Evolutionary conservation across 1,140 invertebrate species (phyloP).

Genomic region (Aradophagus sp.): DNA sequence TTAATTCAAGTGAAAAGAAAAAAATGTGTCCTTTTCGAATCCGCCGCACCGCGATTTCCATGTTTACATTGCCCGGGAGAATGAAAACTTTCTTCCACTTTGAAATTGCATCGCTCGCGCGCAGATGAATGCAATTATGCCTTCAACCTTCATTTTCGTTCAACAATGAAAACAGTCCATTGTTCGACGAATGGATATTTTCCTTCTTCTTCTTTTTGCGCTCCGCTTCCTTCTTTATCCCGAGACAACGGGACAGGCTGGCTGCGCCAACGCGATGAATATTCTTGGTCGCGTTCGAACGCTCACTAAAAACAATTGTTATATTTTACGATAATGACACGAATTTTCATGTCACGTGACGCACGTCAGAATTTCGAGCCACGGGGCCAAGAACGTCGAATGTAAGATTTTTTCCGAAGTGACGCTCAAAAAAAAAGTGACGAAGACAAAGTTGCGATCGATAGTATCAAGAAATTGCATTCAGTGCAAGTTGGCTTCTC

Average conservation of each 20-base stretch:
- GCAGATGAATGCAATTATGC: conserved; percentile 27
- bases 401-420: no score
- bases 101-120: conserved; percentile 16
- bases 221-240: no score
- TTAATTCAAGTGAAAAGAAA: no score
- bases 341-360: no score
- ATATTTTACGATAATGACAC: background rate
- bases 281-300: background rate
- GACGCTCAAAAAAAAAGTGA: no score
- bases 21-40: no score
- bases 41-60: background rate
- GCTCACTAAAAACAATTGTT: background rate
- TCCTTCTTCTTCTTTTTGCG: background rate
- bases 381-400: no score
- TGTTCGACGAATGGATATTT: conserved; percentile 17
- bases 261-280: conserved; percentile 2
- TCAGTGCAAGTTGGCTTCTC: no score
- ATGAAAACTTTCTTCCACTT: conserved; percentile 35
- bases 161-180: conserved; percentile 27
- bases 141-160: conserved; percentile 38
- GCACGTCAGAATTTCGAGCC: no score
- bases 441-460: no score
- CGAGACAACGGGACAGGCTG: background rate
- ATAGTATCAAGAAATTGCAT: no score
- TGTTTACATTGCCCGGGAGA: conserved; percentile 15